These are phyloP conservation scores for Paradoxurus hermaphroditus DNA, from an alignment of 2,113 vertebrate species.

Conservation along the genomic window DNA sequence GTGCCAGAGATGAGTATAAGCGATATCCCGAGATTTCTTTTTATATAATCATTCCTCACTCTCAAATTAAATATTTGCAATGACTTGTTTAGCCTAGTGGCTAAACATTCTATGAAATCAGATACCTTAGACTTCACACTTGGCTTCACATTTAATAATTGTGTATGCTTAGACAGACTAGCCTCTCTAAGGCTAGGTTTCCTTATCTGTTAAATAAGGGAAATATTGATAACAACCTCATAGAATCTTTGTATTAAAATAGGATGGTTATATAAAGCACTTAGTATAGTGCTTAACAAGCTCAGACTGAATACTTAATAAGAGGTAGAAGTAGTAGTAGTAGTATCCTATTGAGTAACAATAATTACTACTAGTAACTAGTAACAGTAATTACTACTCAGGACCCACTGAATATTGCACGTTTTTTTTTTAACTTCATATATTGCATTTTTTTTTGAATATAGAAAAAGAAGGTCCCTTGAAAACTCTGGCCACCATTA, in stretches of 20 bases:
- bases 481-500: conserved; percentile 46
- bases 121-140: background rate
- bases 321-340: background rate
- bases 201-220: background rate
- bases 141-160: background rate
- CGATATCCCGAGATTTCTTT: background rate
- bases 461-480: conserved; percentile 48
- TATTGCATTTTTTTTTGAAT: background rate
- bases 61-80: background rate
- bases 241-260: background rate
- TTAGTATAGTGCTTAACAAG: background rate
- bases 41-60: conserved; percentile 7
- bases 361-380: background rate
- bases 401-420: background rate
- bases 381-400: background rate
- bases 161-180: background rate
- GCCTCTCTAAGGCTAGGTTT: background rate
- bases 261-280: background rate
- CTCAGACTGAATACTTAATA: background rate
- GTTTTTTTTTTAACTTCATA: background rate
- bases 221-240: background rate
- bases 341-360: background rate
- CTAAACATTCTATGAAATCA: background rate
- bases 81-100: background rate
- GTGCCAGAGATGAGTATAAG: background rate